These are phyloP conservation scores for Scolopax rusticola DNA, from an alignment of 2,797 vertebrate species.

Conservation along the genomic window DNA sequence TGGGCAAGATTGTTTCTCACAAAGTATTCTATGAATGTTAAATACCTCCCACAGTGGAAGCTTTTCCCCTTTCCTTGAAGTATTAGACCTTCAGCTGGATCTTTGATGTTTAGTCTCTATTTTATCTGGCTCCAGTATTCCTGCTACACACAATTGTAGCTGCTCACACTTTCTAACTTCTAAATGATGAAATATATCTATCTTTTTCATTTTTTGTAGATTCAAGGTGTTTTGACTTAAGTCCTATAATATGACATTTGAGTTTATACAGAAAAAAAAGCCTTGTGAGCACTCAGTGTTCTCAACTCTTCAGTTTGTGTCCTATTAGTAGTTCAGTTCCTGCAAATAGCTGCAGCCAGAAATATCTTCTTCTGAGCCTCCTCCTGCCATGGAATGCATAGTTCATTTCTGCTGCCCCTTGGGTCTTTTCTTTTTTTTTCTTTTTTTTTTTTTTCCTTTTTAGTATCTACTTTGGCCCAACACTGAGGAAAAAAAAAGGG, in stretches of 20 bases:
- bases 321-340: not conserved
- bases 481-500: not conserved
- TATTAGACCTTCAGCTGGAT: not conserved
- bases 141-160: not conserved
- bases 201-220: not conserved
- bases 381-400: not conserved
- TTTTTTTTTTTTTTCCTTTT: not conserved
- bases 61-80: not conserved
- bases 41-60: not conserved
- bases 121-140: not conserved
- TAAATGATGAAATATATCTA: not conserved
- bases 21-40: not conserved
- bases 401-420: not conserved
- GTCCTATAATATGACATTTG: not conserved
- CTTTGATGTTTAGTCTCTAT: not conserved
- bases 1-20: not conserved
- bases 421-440: not conserved
- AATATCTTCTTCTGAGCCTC: conserved; percentile 26
- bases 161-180: not conserved
- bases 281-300: not conserved
- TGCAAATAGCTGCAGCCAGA: conserved; percentile 52
- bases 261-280: conserved; percentile 5
- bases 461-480: not conserved
- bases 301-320: not conserved
- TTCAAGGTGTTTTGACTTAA: not conserved